Evolutionary conservation across 1,140 invertebrate species (phyloP).

Genomic region (Trichomalopsis sarcophagae): DNA sequence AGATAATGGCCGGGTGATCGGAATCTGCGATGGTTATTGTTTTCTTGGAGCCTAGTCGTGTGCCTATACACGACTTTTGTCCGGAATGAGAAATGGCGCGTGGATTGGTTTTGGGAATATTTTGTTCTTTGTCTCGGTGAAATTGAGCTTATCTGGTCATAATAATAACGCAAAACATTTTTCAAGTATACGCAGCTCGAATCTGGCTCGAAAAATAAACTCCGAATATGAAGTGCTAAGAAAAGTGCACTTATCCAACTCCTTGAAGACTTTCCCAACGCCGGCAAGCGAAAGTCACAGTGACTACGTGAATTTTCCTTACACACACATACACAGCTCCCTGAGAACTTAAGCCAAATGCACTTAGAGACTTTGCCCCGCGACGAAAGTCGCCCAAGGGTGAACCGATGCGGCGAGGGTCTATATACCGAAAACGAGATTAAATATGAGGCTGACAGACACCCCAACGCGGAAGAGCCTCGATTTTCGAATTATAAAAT

Average conservation of each 20-base stretch:
- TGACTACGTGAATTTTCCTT: not conserved
- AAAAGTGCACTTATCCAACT: not conserved
- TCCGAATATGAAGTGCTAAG: not conserved
- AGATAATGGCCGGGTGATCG: not conserved
- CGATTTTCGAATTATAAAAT: conserved; percentile 5
- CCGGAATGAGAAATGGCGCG: too few species aligned
- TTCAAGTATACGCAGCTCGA: too few species aligned
- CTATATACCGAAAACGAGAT: not conserved
- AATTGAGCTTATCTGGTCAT: too few species aligned
- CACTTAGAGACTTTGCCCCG: not conserved
- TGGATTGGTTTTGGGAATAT: too few species aligned
- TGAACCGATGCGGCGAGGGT: not conserved
- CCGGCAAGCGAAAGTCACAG: not conserved
- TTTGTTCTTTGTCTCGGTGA: too few species aligned
- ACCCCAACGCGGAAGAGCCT: not conserved
- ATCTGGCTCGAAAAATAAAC: not conserved
- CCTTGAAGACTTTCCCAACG: not conserved
- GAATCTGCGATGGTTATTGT: too few species aligned
- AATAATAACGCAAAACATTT: too few species aligned
- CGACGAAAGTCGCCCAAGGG: not conserved
- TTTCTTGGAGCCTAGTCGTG: too few species aligned
- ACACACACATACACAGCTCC: not conserved
- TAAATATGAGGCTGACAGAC: not conserved
- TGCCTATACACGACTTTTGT: too few species aligned
- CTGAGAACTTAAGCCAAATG: not conserved